Conservation (phyloP, 2,888 invertebrate genomes). For the Mesochorus sp. region DNA sequence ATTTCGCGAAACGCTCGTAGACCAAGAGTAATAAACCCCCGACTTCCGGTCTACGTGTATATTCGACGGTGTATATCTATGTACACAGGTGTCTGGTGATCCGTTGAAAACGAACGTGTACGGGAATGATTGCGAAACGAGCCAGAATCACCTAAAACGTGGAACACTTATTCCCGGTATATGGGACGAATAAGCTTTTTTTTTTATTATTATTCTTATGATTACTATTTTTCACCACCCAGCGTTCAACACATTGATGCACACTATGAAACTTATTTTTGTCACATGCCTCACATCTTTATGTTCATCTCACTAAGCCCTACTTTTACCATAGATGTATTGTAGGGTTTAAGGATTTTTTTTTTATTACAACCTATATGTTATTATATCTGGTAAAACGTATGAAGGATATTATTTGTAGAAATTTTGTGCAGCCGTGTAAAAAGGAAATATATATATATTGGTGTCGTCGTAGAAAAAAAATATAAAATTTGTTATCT, state of each 20-base stretch:
- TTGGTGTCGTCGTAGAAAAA: not conserved
- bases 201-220: slow-evolving; percentile 32
- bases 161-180: slow-evolving; percentile 45
- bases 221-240: slow-evolving; percentile 42
- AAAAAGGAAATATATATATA: too few species aligned
- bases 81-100: slow-evolving; percentile 29
- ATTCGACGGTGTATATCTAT: slow-evolving; percentile 2
- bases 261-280: slow-evolving; percentile 45
- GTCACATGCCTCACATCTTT: slow-evolving; percentile 42
- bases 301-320: slow-evolving; percentile 12
- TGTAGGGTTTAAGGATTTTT: not conserved
- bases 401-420: too few species aligned
- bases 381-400: not conserved
- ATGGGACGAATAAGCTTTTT: slow-evolving; percentile 24
- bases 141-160: slow-evolving; percentile 50
- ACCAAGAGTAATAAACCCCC: slow-evolving; percentile 60
- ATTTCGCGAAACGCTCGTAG: slow-evolving; percentile 62
- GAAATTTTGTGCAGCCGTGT: too few species aligned
- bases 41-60: slow-evolving; percentile 36
- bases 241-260: slow-evolving; percentile 15
- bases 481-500: too few species aligned
- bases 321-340: slow-evolving; percentile 28
- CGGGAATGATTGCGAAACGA: slow-evolving; percentile 30
- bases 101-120: slow-evolving; percentile 51
- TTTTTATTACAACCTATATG: not conserved